Evolutionary conservation across 2,888 invertebrate species (phyloP).

Genomic region (Tanytarsus gracilentus): DNA sequence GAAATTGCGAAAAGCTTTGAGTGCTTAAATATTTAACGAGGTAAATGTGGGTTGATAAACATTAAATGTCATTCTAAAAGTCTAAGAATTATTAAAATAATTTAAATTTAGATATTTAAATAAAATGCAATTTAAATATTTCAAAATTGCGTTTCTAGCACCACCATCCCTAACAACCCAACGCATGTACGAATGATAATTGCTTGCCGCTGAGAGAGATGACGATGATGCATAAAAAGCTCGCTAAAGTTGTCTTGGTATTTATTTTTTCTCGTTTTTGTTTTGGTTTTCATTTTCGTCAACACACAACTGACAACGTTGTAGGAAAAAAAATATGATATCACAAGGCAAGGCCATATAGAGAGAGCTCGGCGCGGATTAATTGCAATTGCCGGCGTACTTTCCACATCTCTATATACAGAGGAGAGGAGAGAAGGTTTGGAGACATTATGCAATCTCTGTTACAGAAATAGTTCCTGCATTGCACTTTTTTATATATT

Average conservation of each 20-base stretch:
- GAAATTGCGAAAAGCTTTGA: not conserved
- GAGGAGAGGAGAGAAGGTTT: conserved; percentile 13
- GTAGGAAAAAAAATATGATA: not conserved
- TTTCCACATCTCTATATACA: too few relatives aligned
- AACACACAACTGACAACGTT: not conserved
- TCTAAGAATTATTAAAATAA: too few relatives aligned
- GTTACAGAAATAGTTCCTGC: conserved; percentile 16
- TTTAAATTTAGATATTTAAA: too few relatives aligned
- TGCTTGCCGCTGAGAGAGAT: not conserved
- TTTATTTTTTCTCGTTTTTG: not conserved
- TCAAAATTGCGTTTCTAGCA: too few relatives aligned
- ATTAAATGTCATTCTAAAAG: too few relatives aligned
- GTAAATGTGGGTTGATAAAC: too few relatives aligned
- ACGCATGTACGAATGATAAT: not conserved
- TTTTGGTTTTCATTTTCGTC: not conserved
- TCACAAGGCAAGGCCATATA: conserved; percentile 19
- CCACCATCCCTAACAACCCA: too few relatives aligned
- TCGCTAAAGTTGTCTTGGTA: not conserved
- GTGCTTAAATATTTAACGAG: too few relatives aligned
- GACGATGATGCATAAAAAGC: too few relatives aligned
- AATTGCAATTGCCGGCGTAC: conserved; percentile 5
- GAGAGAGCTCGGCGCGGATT: not conserved
- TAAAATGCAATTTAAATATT: too few relatives aligned
- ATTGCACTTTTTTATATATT: conserved; percentile 1
- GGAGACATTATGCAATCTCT: conserved; percentile 3